Percentiles rank a stretch among this genome's conserved stretches.
Evolutionary conservation across 1,140 invertebrate genomes (phyloP).

Genomic region (Drosophila navojoa): DNA sequence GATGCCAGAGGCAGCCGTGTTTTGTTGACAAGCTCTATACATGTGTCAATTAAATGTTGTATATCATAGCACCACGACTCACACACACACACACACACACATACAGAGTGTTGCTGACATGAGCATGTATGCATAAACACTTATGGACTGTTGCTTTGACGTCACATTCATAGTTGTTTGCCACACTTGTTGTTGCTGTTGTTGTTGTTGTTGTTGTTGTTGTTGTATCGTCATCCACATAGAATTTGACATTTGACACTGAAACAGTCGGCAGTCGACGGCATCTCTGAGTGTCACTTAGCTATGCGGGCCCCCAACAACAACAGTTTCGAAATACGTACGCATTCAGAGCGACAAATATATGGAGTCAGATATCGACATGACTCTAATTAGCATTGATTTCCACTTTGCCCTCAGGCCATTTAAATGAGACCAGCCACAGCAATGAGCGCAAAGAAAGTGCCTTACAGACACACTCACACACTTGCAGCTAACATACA

Average conservation of each 20-base stretch:
- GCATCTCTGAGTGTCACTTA: conserved; percentile 41
- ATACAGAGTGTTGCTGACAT: background rate
- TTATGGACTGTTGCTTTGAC: conserved; percentile 52
- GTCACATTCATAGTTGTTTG: conserved; percentile 58
- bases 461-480: background rate
- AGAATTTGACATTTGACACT: conserved; percentile 76
- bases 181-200: conserved; percentile 53
- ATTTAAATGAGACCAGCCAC: conserved; percentile 43
- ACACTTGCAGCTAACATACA: background rate
- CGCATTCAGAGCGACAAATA: background rate
- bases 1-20: conserved; percentile 48
- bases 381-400: conserved; percentile 78
- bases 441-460: conserved; percentile 1
- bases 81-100: conserved; percentile 13
- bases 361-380: conserved; percentile 47
- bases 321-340: conserved; percentile 61
- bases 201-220: conserved; percentile 23
- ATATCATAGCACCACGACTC: conserved; percentile 62
- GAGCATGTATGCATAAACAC: conserved; percentile 15
- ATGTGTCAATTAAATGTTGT: conserved; percentile 80
- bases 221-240: conserved; percentile 57
- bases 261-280: conserved; percentile 40
- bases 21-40: conserved; percentile 73
- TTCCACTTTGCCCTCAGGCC: conserved; percentile 59
- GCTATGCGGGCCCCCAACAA: conserved; percentile 61